A percentile compares a stretch with the other conserved stretches of the same genome.
phyloP scores from a whole-genome alignment of 2,888 invertebrate genomes.

The Cetonia aurata region DNA sequence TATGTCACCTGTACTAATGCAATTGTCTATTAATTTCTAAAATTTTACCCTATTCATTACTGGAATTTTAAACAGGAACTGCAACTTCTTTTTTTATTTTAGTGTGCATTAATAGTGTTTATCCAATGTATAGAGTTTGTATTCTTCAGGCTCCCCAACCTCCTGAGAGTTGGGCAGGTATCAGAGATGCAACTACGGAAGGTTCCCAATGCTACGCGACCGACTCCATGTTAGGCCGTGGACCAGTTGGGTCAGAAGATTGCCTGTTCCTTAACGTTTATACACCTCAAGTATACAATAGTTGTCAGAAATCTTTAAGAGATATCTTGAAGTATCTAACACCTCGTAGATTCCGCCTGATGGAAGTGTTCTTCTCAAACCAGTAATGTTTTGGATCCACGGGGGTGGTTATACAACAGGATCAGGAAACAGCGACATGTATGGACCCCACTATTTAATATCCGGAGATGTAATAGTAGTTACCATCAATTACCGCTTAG shows the following conservation, averaged over 20 bases:
- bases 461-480: conserved; percentile 63
- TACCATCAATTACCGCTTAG: conserved; percentile 60
- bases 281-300: conserved; percentile 59
- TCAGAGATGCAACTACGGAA: conserved; percentile 61
- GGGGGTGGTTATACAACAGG: conserved; percentile 64
- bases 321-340: background rate
- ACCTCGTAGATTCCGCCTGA: conserved; percentile 14
- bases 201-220: conserved; percentile 60
- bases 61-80: no score
- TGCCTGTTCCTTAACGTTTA: conserved; percentile 61
- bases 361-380: conserved; percentile 44
- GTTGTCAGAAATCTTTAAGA: background rate
- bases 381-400: conserved; percentile 67
- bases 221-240: conserved; percentile 58
- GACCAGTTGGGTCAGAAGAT: conserved; percentile 68
- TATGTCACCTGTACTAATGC: no score
- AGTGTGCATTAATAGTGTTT: no score
- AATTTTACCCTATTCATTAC: no score
- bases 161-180: conserved; percentile 61
- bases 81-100: no score
- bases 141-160: conserved; percentile 60
- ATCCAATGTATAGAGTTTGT: no score
- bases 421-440: conserved; percentile 59
- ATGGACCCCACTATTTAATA: conserved; percentile 63
- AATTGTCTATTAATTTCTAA: no score